Evolutionary conservation across 2,797 vertebrate genomes (phyloP), one percentile per base, ranked within the genome.

Genomic region (Cercopithecus diana): DNA sequence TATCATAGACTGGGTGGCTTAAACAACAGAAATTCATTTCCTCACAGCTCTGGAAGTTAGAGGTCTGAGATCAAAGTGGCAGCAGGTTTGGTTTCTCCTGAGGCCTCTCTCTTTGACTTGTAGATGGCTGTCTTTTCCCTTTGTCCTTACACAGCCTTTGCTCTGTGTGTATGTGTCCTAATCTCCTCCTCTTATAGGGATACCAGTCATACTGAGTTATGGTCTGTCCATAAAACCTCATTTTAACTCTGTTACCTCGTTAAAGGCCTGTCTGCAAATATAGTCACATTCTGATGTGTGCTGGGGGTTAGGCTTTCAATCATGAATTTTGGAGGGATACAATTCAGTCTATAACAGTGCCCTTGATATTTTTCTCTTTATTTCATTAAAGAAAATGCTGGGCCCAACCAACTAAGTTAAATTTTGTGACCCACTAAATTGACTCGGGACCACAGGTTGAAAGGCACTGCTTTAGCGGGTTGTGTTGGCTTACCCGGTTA

Each of bases 381-480:
- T 50, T 77, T 93, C 50, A 77, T 85, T 92, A 67, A 64, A 79
- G 58, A 95, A 93, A 93, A 95, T 77, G 20, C 57, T 87, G 41
- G 41, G 1, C 17, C 39, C 61, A 75, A 86, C 17, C 61, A 84
- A 45, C 13, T 11, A 17, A 52, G n/a, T 73, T 84, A 88, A 83
- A 33, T 90, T 90, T 90, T 52, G 20, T 15, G 26, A 76, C 10
- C 61, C 33, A 41, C 4, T 86, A 3, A 45, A 9, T 28, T 67
- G 72, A 70, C 45, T 45, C 33, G 50, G 0, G 58, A 75, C 77
- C 30, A 43, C 33, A 52, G 72, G 4, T 43, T 61, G 48, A 79
- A 58, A 79, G 79, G 22, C 7, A 10, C 10, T 86, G 41, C 48
- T 43, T 15, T 57, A 1, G 30, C 28, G 48, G 45, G 28, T 22